These are phyloP conservation scores for Hylomyscus alleni DNA, from an alignment of 2,797 vertebrate species.

Conservation along the genomic window DNA sequence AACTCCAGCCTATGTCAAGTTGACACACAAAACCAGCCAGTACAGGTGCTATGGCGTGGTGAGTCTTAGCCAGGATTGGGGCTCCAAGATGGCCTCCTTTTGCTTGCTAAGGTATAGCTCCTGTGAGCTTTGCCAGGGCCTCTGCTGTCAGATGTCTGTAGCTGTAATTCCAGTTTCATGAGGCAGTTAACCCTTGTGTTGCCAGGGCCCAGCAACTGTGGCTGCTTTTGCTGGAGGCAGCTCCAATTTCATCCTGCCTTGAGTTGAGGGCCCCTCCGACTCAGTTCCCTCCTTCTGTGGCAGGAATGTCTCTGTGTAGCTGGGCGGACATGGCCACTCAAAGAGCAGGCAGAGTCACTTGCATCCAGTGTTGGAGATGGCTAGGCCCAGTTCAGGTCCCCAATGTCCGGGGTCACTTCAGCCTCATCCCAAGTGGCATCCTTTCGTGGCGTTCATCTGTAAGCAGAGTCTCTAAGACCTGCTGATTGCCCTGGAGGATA, in stretches of 20 bases:
- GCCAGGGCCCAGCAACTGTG: neutral
- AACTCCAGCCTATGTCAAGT: too few relatives aligned
- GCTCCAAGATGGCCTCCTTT: neutral
- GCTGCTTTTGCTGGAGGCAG: neutral
- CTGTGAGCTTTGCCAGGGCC: neutral
- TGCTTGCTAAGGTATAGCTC: rapidly evolving
- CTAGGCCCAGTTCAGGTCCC: neutral
- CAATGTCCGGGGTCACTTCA: neutral
- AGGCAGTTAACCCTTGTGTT: neutral
- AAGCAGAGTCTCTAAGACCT: neutral
- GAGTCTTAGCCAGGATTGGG: neutral
- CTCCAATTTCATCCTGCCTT: neutral
- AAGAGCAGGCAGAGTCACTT: neutral
- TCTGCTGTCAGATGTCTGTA: neutral
- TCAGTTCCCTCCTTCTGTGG: neutral
- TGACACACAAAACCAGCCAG: too few relatives aligned
- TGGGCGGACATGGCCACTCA: neutral
- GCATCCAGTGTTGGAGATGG: too few relatives aligned
- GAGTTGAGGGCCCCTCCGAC: neutral
- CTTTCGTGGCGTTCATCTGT: neutral
- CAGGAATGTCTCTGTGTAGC: neutral
- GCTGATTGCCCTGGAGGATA: neutral
- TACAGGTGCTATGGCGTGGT: too few relatives aligned
- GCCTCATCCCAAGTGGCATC: rapidly evolving
- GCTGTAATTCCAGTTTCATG: neutral